A percentile compares a stretch with the other conserved stretches of the same genome.
These are phyloP conservation scores for Neoarius graeffei DNA, from an alignment of 2,113 vertebrate species.

Conservation along the genomic window DNA sequence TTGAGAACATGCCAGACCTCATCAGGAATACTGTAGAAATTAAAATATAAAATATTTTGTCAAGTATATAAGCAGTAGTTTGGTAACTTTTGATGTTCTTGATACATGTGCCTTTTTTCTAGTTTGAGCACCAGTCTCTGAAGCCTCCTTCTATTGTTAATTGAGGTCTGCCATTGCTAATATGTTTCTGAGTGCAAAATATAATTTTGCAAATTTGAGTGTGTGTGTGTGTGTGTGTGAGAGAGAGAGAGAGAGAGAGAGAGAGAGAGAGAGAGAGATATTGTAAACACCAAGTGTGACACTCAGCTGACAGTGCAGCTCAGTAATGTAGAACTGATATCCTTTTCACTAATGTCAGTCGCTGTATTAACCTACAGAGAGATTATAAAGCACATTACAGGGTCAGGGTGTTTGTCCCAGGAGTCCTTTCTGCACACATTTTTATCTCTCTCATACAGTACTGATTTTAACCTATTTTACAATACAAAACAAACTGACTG, in stretches of 20 bases:
- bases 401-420: conserved; percentile 61
- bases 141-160: neutral
- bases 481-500: conserved; percentile 22
- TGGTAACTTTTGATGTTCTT: neutral
- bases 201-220: neutral
- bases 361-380: conserved; percentile 65
- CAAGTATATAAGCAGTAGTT: neutral
- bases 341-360: conserved; percentile 41
- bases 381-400: conserved; percentile 59
- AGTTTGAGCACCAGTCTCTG: neutral
- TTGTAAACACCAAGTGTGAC: conserved; percentile 21
- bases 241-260: neutral
- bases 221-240: neutral
- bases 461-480: conserved; percentile 44
- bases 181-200: neutral
- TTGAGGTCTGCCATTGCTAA: neutral
- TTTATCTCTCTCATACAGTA: conserved; percentile 45
- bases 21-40: neutral
- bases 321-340: conserved; percentile 49
- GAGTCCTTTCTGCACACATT: conserved; percentile 57
- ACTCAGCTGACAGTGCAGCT: conserved; percentile 29
- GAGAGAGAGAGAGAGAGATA: neutral
- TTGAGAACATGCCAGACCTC: neutral
- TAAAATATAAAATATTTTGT: neutral
- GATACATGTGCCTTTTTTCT: neutral